These are phyloP conservation scores for Typhlichthys eigenmanni DNA, from an alignment of 2,797 vertebrate genomes.

Conservation along the genomic window DNA sequence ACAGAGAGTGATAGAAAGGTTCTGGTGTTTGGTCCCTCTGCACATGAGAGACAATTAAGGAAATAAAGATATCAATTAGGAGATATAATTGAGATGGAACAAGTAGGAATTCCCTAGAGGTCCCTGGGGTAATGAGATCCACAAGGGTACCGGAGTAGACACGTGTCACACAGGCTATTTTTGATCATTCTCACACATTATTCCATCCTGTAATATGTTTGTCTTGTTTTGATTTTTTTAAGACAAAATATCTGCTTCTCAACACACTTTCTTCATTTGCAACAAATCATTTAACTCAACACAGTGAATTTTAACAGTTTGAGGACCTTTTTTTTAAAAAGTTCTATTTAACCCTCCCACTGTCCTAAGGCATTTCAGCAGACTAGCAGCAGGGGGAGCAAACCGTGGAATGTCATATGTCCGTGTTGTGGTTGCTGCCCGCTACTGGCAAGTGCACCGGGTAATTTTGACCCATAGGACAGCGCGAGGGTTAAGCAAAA, in stretches of 20 bases:
- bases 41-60: constrained; percentile 68
- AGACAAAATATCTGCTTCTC: constrained; percentile 22
- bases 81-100: constrained; percentile 76
- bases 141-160: constrained; percentile 63
- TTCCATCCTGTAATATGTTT: neutral
- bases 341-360: no score
- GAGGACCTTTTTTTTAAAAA: no score
- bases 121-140: constrained; percentile 70
- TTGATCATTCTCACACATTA: neutral
- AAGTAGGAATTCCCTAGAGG: constrained; percentile 77
- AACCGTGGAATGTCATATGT: no score
- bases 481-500: no score
- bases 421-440: no score
- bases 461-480: no score
- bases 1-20: constrained; percentile 41
- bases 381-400: no score
- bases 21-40: constrained; percentile 30
- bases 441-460: no score
- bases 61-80: constrained; percentile 84
- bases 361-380: no score
- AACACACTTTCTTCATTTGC: constrained; percentile 15
- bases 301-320: no score
- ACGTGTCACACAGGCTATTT: constrained; percentile 19
- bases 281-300: no score
- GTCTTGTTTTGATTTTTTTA: constrained; percentile 33